These are phyloP conservation scores for Neocloeon triangulifer DNA, from an alignment of 1,140 invertebrate species.

Conservation along the genomic window DNA sequence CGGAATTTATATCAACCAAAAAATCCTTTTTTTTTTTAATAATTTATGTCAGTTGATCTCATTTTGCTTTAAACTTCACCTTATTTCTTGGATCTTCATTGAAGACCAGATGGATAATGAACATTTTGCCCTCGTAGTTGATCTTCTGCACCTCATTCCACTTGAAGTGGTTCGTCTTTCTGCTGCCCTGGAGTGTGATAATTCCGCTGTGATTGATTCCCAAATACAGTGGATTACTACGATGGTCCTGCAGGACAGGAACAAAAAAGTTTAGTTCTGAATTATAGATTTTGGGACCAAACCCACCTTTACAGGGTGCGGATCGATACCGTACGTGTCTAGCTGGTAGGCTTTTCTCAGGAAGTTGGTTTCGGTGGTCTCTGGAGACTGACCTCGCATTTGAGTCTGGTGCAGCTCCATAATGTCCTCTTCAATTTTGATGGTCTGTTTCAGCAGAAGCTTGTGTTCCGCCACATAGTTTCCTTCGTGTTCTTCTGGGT, in stretches of 20 bases:
- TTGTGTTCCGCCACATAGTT: slow-evolving; percentile 84
- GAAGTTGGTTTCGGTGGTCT: slow-evolving; percentile 62
- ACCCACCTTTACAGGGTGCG: slow-evolving; percentile 86
- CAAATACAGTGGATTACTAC: slow-evolving; percentile 72
- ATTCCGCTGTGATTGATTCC: slow-evolving; percentile 90
- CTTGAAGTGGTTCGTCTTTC: slow-evolving; percentile 81
- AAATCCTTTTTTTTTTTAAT: no score
- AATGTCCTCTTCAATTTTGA: slow-evolving; percentile 71
- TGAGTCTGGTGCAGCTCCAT: slow-evolving; percentile 68
- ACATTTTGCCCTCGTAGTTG: slow-evolving; percentile 96
- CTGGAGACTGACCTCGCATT: slow-evolving; percentile 42
- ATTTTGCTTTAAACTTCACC: no score
- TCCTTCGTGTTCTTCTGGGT: slow-evolving; percentile 64
- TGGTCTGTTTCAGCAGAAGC: slow-evolving; percentile 76
- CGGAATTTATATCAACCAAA: no score
- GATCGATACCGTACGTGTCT: slow-evolving; percentile 93
- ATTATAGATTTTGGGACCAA: no score
- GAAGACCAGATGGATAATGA: slow-evolving; percentile 72
- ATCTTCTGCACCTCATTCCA: slow-evolving; percentile 92
- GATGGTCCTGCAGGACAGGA: slow-evolving; percentile 45
- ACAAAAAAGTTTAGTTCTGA: neutral
- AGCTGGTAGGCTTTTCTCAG: slow-evolving; percentile 67
- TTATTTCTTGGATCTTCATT: no score
- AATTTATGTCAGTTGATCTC: no score
- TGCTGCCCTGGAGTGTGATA: slow-evolving; percentile 79